A percentile compares a stretch with the other conserved stretches of the same genome.
These are phyloP conservation scores for Chesias legatella DNA, from an alignment of 2,888 invertebrate species.

Conservation along the genomic window DNA sequence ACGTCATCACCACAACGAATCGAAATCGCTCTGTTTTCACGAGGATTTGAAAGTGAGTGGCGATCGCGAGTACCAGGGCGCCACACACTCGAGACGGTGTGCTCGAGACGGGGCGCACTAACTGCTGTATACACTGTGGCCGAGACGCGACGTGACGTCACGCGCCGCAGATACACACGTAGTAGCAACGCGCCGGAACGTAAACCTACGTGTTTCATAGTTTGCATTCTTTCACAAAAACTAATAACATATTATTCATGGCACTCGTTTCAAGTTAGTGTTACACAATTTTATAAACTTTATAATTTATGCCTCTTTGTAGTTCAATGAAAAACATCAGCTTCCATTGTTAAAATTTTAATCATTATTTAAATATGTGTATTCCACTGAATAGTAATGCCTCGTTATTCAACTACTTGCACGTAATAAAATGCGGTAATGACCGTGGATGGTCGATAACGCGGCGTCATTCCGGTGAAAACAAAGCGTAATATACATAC, in stretches of 20 bases:
- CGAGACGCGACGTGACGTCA: slow-evolving; percentile 1
- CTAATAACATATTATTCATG: too few relatives aligned
- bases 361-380: slow-evolving; percentile 24
- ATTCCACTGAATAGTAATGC: slow-evolving; percentile 19
- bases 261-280: neutral
- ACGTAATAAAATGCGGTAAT: slow-evolving; percentile 19
- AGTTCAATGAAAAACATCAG: slow-evolving; percentile 13
- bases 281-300: slow-evolving; percentile 4
- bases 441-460: slow-evolving; percentile 25
- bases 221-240: too few relatives aligned
- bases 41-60: slow-evolving; percentile 60
- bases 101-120: slow-evolving; percentile 4
- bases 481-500: slow-evolving; percentile 26
- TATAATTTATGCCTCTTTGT: slow-evolving; percentile 16
- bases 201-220: too few relatives aligned
- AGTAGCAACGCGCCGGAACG: too few relatives aligned
- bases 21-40: slow-evolving; percentile 36
- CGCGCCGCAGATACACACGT: too few relatives aligned
- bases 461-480: slow-evolving; percentile 27
- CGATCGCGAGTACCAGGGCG: slow-evolving; percentile 50
- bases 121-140: slow-evolving; percentile 5
- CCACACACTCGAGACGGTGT: slow-evolving; percentile 39
- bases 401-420: slow-evolving; percentile 22
- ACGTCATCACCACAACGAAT: slow-evolving; percentile 22
- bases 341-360: slow-evolving; percentile 18